These are phyloP conservation scores for Chromobotia macracanthus DNA, from an alignment of 2,797 vertebrate species.

Conservation along the genomic window DNA sequence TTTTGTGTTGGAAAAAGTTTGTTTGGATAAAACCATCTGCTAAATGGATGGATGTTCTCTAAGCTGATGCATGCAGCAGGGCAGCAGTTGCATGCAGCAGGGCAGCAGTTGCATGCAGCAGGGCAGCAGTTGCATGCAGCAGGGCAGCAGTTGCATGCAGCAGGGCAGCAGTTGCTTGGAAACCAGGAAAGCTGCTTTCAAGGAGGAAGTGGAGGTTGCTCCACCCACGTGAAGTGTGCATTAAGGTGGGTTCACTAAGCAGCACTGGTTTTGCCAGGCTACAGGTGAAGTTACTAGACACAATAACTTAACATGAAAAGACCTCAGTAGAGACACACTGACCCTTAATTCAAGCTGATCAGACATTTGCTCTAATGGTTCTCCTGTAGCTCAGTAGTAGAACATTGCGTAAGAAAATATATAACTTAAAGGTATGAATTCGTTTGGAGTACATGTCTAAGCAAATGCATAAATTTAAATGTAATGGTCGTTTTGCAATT, in stretches of 20 bases:
- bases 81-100: conserved; percentile 84
- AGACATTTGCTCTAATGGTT: too few relatives aligned
- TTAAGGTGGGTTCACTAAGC: conserved; percentile 75
- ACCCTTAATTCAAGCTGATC: too few relatives aligned
- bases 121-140: conserved; percentile 83
- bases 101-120: conserved; percentile 84
- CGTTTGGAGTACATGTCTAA: too few relatives aligned
- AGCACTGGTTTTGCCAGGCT: background rate
- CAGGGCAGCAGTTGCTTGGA: conserved; percentile 84
- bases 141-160: conserved; percentile 85
- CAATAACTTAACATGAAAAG: too few relatives aligned
- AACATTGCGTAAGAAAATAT: too few relatives aligned
- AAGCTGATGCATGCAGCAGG: conserved; percentile 84
- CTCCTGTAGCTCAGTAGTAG: too few relatives aligned
- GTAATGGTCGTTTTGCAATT: too few relatives aligned
- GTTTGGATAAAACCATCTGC: background rate
- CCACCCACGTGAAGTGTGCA: conserved; percentile 85
- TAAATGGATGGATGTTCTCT: background rate
- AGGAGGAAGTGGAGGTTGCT: conserved; percentile 81
- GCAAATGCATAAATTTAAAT: too few relatives aligned
- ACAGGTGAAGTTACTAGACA: too few relatives aligned
- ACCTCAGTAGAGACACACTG: too few relatives aligned
- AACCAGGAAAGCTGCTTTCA: conserved; percentile 79
- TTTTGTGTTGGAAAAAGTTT: background rate
- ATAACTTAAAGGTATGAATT: too few relatives aligned